A percentile compares a stretch with the other conserved stretches of the same genome.
Evolutionary conservation across 2,797 vertebrate genomes (phyloP).

Genomic region (Cuculus canorus): DNA sequence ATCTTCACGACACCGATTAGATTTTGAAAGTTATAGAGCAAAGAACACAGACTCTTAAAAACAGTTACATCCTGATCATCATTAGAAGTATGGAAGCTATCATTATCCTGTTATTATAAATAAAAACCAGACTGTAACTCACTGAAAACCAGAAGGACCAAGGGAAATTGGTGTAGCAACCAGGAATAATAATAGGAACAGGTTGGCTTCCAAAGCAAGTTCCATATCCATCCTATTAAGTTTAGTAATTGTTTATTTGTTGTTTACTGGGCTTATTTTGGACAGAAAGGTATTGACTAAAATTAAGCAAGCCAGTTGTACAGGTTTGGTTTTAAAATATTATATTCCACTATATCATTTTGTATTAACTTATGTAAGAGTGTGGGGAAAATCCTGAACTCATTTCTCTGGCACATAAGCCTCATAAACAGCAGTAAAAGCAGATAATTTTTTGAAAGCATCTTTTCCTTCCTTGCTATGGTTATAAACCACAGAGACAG

Average conservation of each 20-base stretch:
- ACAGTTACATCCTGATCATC: not conserved
- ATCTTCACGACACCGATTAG: not conserved
- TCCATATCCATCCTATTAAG: not conserved
- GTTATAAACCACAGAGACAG: slow-evolving; percentile 42
- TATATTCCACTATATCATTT: not conserved
- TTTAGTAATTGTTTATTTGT: not conserved
- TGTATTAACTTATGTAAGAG: not conserved
- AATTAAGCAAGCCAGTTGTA: not conserved
- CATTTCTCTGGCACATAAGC: not conserved
- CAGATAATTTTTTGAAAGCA: slow-evolving; percentile 19
- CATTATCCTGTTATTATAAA: not conserved
- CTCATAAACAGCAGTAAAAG: not conserved
- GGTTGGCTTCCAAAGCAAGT: not conserved
- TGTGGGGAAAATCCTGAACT: not conserved
- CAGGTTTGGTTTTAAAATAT: not conserved
- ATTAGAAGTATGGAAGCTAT: not conserved
- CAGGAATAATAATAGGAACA: not conserved
- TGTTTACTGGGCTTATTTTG: not conserved
- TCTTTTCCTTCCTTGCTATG: slow-evolving; percentile 38
- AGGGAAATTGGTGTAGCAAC: not conserved
- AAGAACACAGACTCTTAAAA: not conserved
- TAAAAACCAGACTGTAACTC: not conserved
- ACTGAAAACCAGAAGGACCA: not conserved
- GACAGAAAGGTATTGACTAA: not conserved
- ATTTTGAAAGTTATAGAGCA: not conserved